Percentiles rank a stretch among this genome's conserved stretches.
Conservation (phyloP, 1,140 invertebrate genomes). For the Panagrolaimus sp. region DNA sequence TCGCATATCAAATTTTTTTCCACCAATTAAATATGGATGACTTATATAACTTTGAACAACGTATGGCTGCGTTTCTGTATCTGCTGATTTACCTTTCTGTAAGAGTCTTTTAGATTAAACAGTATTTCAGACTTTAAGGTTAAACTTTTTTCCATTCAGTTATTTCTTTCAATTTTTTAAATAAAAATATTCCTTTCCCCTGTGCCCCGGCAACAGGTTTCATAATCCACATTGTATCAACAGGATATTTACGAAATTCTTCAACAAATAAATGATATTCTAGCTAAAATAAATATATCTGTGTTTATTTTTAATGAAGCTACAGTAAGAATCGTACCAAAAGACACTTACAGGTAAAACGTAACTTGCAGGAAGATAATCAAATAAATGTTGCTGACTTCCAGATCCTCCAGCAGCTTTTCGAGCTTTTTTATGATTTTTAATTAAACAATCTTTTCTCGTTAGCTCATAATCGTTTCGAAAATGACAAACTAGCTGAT, state of each 20-base stretch:
- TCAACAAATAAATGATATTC: constrained; percentile 64
- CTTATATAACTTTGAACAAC: constrained; percentile 48
- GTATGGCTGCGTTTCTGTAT: constrained; percentile 45
- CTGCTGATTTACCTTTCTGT: constrained; percentile 27
- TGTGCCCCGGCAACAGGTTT: constrained; percentile 63
- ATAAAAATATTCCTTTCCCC: constrained; percentile 62
- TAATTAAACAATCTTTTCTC: constrained; percentile 62
- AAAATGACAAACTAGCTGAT: constrained; percentile 62
- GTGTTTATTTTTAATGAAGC: background rate
- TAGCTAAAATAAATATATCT: constrained; percentile 58
- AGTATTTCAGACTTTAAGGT: background rate
- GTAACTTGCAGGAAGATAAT: constrained; percentile 62
- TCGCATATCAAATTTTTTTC: constrained; percentile 63
- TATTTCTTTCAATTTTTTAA: constrained; percentile 62
- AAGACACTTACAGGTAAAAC: constrained; percentile 59
- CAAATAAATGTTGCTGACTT: constrained; percentile 48
- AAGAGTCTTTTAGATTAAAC: background rate
- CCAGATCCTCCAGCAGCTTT: constrained; percentile 58
- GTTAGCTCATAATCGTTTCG: constrained; percentile 63
- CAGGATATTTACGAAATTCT: constrained; percentile 61
- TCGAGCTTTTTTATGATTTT: constrained; percentile 61
- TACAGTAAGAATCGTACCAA: too few relatives aligned
- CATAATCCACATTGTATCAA: constrained; percentile 62
- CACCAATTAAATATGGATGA: constrained; percentile 63
- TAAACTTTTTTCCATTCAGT: constrained; percentile 63